Evolutionary conservation across 2,797 vertebrate genomes (phyloP), one percentile per base, ranked within the genome.

Genomic region (Rhinella marina): DNA sequence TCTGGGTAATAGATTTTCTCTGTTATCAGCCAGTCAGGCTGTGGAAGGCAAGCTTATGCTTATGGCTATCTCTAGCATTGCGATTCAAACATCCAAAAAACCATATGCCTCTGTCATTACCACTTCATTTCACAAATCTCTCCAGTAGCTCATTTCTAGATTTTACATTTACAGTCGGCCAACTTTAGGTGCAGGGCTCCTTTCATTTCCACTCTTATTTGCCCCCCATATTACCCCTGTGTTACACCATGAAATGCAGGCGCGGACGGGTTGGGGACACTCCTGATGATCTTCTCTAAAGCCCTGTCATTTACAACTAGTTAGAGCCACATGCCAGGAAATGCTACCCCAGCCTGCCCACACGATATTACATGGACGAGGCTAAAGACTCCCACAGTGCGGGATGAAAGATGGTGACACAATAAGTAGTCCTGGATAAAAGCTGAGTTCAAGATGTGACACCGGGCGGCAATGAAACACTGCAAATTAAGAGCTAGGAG

Each of bases 361-460:
- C 52, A 48, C 68, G 64, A 64, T 76, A 84, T 50, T 50, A 73
- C 83, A 84, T 85, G 57, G 11, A 84, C 61, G 32, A 48, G 70
- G 70, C 68, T 84, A 27, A 62, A 41, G 72, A 76, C 83, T 84
- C 29, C 70, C 57, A 77, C 68, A 59, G 23, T 17, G 29, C n/a
- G 56, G 48, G 57, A 76, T 56, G 50, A 72, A 84, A 57, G 50
- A 73, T 4, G 14, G 64, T 8, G 54, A 72, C 21, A 76, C 70
- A 77, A 29, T 76, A 27, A 61, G 57, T 61, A 61, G 83, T 61
- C 57, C 56, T 41, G 29, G 56, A 77, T 77, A 61, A 77, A 85
- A 25, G 70, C 56, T 62, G 17, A 52, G 54, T 59, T 72, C 54
- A 84, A 17, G 75, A 13, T 41, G 29, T 73, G 82, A 61, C 68